A percentile compares a stretch with the other conserved stretches of the same genome.
These are phyloP conservation scores for Sarcophilus harrisii DNA, from an alignment of 2,797 vertebrate genomes.

Conservation along the genomic window DNA sequence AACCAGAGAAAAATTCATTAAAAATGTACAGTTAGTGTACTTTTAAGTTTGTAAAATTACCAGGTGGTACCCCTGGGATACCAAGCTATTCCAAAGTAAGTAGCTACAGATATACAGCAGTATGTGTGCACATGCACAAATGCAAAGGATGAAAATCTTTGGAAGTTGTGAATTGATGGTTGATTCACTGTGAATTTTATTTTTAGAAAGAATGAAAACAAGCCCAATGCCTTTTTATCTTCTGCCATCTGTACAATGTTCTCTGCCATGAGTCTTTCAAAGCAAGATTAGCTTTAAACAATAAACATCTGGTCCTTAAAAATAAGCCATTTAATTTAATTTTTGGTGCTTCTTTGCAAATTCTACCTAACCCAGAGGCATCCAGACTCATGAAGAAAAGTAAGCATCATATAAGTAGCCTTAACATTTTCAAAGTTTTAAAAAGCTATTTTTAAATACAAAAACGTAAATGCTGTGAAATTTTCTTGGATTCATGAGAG, in stretches of 20 bases:
- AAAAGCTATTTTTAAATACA: background rate
- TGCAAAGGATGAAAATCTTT: background rate
- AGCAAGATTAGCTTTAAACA: slow-evolving; percentile 15
- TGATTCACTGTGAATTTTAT: slow-evolving; percentile 9
- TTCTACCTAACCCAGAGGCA: background rate
- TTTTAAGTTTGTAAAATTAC: background rate
- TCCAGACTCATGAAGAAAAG: background rate
- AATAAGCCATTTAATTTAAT: background rate
- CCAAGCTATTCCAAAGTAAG: background rate
- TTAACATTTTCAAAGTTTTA: background rate
- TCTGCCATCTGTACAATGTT: background rate
- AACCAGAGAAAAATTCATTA: background rate
- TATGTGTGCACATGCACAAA: background rate
- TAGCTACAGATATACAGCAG: background rate
- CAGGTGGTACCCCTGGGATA: background rate
- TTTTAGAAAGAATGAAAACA: slow-evolving; percentile 25
- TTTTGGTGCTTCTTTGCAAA: background rate
- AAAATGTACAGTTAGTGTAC: background rate
- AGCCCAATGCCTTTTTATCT: slow-evolving; percentile 16
- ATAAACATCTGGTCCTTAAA: background rate
- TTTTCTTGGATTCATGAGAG: background rate
- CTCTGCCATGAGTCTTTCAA: slow-evolving; percentile 39
- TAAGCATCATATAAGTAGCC: background rate
- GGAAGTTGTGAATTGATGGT: background rate
- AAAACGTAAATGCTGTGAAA: background rate